Evolutionary conservation across 2,113 vertebrate genomes (phyloP).

Genomic region (Fregata magnificens): DNA sequence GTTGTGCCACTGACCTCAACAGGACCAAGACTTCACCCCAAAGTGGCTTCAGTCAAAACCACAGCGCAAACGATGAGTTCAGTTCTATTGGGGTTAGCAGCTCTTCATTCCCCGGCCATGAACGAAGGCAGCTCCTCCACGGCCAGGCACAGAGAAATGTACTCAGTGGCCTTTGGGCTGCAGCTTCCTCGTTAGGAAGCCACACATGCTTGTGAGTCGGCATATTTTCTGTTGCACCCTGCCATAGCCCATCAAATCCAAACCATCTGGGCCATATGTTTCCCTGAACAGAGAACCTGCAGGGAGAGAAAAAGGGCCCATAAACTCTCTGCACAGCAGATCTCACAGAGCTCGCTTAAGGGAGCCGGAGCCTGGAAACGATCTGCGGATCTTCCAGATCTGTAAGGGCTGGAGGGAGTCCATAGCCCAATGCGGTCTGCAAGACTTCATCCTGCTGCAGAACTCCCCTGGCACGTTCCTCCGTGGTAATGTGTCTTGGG

Average conservation of each 20-base stretch:
- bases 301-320: not conserved
- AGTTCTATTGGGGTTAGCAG: rapidly evolving
- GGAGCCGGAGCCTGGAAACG: not conserved
- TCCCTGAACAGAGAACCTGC: not conserved
- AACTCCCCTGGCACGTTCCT: not conserved
- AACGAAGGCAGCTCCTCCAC: not conserved
- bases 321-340: not conserved
- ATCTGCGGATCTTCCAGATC: not conserved
- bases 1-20: not conserved
- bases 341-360: not conserved
- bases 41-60: not conserved
- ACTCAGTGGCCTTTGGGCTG: not conserved
- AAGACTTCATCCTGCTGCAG: not conserved
- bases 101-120: not conserved
- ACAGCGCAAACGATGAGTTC: not conserved
- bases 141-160: not conserved
- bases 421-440: not conserved
- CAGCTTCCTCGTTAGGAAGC: not conserved
- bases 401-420: not conserved
- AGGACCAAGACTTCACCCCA: not conserved
- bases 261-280: not conserved
- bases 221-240: not conserved
- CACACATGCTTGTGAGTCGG: not conserved
- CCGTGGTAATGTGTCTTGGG: rapidly evolving
- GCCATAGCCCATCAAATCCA: not conserved